These are phyloP conservation scores for Atta colombica DNA, from an alignment of 1,140 invertebrate genomes.

Conservation along the genomic window DNA sequence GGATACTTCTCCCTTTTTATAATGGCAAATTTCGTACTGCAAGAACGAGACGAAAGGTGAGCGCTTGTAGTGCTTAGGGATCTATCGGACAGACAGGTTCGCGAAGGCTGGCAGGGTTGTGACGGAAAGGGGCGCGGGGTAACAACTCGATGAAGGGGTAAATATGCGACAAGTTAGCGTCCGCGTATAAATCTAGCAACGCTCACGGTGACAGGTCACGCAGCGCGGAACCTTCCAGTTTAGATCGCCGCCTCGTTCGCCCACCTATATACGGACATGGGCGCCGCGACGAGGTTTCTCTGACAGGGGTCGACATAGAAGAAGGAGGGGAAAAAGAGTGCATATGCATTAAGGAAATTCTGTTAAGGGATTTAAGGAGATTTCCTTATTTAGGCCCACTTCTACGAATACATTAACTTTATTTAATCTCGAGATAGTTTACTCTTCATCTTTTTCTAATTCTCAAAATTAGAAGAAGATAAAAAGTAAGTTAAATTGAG, in stretches of 20 bases:
- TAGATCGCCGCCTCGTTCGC: constrained; percentile 75
- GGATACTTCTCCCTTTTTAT: not conserved
- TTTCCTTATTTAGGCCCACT: not conserved
- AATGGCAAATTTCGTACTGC: constrained; percentile 7
- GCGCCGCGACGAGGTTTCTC: constrained; percentile 40
- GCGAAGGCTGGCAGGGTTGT: constrained; percentile 53
- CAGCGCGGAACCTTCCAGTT: constrained; percentile 78
- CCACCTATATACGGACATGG: constrained; percentile 65
- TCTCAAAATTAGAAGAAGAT: no score
- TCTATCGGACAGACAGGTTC: constrained; percentile 31
- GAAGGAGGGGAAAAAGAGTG: not conserved
- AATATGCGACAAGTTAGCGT: constrained; percentile 86
- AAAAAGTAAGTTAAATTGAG: no score
- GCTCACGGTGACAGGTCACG: constrained; percentile 86
- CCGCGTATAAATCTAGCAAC: constrained; percentile 85
- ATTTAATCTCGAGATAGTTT: no score
- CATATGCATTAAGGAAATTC: not conserved
- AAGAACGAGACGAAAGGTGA: not conserved
- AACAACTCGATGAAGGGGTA: constrained; percentile 75
- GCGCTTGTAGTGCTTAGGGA: not conserved
- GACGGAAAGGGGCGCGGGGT: constrained; percentile 53
- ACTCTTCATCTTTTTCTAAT: no score
- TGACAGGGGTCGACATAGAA: not conserved
- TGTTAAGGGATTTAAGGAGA: not conserved
- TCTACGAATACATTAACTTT: no score